Evolutionary conservation across 2,888 invertebrate genomes (phyloP).

Genomic region (Prionchulus punctatus): DNA sequence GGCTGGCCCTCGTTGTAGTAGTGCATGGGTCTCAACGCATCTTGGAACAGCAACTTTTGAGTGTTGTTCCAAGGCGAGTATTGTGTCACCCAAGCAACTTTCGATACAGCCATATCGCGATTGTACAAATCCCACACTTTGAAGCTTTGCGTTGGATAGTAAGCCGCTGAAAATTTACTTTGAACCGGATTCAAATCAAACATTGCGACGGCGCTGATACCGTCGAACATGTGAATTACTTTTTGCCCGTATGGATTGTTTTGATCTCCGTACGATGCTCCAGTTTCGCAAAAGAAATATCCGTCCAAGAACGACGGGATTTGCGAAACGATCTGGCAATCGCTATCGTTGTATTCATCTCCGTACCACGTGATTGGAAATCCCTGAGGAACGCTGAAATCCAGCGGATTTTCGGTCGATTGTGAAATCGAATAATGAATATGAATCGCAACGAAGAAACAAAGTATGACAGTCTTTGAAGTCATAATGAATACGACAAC

Average conservation of each 20-base stretch:
- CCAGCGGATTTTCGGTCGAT: too few relatives aligned
- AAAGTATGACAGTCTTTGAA: too few relatives aligned
- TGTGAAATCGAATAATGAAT: too few relatives aligned
- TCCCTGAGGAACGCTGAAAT: too few relatives aligned
- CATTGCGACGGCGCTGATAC: conserved; percentile 27
- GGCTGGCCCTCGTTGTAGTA: too few relatives aligned
- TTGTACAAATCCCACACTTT: conserved; percentile 32
- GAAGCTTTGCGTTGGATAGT: conserved; percentile 28
- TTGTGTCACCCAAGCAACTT: conserved; percentile 15
- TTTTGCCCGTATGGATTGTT: too few relatives aligned
- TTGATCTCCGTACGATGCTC: conserved; percentile 29
- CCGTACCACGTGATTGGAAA: conserved; percentile 9
- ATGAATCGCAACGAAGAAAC: too few relatives aligned
- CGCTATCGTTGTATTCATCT: conserved; percentile 1
- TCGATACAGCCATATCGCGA: conserved; percentile 23
- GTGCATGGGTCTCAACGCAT: too few relatives aligned
- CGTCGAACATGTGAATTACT: conserved; percentile 33
- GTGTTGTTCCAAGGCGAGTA: too few relatives aligned
- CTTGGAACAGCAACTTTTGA: too few relatives aligned
- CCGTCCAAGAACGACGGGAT: conserved; percentile 20
- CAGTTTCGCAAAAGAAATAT: conserved; percentile 29
- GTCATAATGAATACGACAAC: too few relatives aligned
- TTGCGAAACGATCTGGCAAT: too few relatives aligned
- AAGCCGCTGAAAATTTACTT: conserved; percentile 26
- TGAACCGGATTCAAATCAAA: conserved; percentile 28